Percentiles rank a stretch among this genome's conserved stretches.
These are phyloP conservation scores for Drosophila mauritiana DNA, from an alignment of 1,140 invertebrate species.

Conservation along the genomic window DNA sequence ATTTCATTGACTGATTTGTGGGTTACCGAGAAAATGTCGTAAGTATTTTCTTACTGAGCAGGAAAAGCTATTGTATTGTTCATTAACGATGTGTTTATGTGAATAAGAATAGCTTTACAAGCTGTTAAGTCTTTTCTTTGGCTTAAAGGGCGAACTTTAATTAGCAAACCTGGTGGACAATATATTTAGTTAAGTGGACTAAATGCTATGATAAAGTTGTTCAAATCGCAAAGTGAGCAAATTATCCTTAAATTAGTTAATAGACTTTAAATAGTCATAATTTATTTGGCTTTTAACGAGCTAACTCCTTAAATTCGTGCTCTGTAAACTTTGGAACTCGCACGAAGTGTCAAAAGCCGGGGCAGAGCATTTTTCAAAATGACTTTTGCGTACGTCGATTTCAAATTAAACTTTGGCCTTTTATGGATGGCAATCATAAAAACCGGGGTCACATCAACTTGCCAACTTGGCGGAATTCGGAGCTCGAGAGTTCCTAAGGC, in stretches of 20 bases:
- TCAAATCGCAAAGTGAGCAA: too few species aligned
- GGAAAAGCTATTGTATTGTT: not conserved
- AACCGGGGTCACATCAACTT: slow-evolving; percentile 19
- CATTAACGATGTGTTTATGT: not conserved
- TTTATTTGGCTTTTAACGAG: not conserved
- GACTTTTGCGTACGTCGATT: slow-evolving; percentile 20
- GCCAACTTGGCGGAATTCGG: slow-evolving; percentile 21
- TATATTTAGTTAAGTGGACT: not conserved
- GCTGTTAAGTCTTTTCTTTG: not conserved
- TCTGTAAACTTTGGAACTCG: not conserved
- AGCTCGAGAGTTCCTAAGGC: slow-evolving; percentile 9
- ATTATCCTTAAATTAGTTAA: too few species aligned
- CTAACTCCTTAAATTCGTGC: not conserved
- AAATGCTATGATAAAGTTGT: not conserved
- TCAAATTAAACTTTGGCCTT: slow-evolving; percentile 33
- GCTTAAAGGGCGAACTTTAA: too few species aligned
- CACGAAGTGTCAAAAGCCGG: slow-evolving; percentile 3
- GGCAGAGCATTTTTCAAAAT: slow-evolving; percentile 4
- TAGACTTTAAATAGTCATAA: not conserved
- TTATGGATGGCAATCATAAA: slow-evolving; percentile 35
- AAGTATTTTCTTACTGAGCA: not conserved
- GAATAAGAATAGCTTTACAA: too few species aligned
- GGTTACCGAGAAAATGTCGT: too few species aligned
- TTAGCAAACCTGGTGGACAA: too few species aligned
- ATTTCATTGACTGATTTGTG: not conserved